Base-by-base conservation (phyloP, 2,113 vertebrate genomes). In the Carettochelys insculpta region DNA sequence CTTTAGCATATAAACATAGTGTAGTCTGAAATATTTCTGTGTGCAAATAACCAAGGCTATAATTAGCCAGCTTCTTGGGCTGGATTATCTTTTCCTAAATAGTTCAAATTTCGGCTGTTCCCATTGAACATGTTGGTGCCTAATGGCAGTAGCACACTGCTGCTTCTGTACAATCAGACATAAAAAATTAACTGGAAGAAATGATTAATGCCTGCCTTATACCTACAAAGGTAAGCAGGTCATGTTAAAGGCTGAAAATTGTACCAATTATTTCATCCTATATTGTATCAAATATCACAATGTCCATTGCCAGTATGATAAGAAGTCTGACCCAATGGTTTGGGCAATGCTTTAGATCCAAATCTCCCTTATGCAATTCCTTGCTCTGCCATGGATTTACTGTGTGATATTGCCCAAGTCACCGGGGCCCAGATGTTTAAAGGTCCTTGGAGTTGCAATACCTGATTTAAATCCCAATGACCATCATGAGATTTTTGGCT, bases 1-100 rank as follows among this genome's bases (percentile, higher is more conserved):
- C 91, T 93, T 95, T 92, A 95, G 91, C 91, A 92, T 85, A 83
- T 88, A 95, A 96, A 96, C 79, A 93, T 31, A 86, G 47, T 80
- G 27, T 5, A 34, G 84, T 94, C 38, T 80, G 91, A 92, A 96
- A 80, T 90, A 90, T 77, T 94, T 53, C 52, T 94, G 71, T 91
- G 27, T 81, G 65, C 91, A 92, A 95, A 96, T 89, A 96, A 85
- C 82, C 54, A 94, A 77, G 65, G 82, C 92, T 88, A 85, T 93
- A 96, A 96, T 93, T 95, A 90, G 56, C 14, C 38, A 38, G 31
- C 45, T 87, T 90, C 53, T 92, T 43, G 47, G 77, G 51, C n/a
- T 93, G 52, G 53, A 17, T 3, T 89, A 31, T 88, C 27, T 93
- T 95, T 93, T 92, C 92, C 79, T 90, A 54, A 94, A 80, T 29